phyloP scores from a whole-genome alignment of 2,888 invertebrate genomes.

The Endomychus coccineus region DNA sequence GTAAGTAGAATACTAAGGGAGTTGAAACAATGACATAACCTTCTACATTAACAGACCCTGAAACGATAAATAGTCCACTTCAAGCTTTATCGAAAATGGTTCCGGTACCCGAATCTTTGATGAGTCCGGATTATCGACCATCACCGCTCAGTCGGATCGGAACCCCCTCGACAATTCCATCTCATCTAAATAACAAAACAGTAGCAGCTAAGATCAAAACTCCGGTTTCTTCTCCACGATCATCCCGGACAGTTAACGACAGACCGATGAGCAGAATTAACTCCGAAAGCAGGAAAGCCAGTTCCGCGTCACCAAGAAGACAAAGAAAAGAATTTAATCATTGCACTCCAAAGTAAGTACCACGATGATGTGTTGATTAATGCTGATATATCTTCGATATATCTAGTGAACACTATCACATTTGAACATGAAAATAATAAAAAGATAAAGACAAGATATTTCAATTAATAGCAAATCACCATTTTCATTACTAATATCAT shows the following conservation, averaged over 20 bases:
- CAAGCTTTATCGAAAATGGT: conserved; percentile 81
- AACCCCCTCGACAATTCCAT: conserved; percentile 22
- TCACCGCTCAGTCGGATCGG: conserved; percentile 28
- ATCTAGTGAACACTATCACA: no score
- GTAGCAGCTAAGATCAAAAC: conserved; percentile 5
- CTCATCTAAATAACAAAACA: conserved; percentile 12
- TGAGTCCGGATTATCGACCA: conserved; percentile 71
- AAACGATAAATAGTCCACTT: conserved; percentile 52
- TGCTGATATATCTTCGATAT: no score
- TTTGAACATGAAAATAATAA: no score
- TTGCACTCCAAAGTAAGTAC: conserved; percentile 13
- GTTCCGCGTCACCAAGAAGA: conserved; percentile 31
- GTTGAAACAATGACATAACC: background rate
- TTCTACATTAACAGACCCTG: conserved; percentile 28
- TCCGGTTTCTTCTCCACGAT: conserved; percentile 28
- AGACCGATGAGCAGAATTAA: conserved; percentile 5
- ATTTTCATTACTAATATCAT: no score
- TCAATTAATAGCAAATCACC: no score
- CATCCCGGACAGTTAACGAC: conserved; percentile 13
- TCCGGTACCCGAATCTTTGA: conserved; percentile 78
- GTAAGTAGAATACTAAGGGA: conserved; percentile 25
- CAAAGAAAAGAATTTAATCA: conserved; percentile 22
- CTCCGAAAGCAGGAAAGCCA: conserved; percentile 22
- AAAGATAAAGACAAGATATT: no score
- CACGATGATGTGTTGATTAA: no score